Conservation (phyloP, 2,888 invertebrate genomes). For the Caenorhabditis macrosperma region DNA sequence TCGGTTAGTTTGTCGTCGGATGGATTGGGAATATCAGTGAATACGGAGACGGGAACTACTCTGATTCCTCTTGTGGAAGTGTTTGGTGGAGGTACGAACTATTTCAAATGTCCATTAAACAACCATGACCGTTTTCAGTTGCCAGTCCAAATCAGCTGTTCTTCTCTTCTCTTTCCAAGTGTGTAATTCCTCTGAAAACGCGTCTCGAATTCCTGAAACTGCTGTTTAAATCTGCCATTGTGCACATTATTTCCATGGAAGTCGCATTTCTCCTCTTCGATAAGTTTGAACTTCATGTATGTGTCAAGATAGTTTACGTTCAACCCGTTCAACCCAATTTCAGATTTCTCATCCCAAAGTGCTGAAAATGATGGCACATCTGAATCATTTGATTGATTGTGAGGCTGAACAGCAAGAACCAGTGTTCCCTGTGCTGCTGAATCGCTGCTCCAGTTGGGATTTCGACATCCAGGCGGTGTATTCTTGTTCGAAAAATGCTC, state of each 20-base stretch:
- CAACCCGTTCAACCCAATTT: neutral
- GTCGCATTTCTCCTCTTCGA: constrained; percentile 18
- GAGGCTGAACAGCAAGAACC: constrained; percentile 1
- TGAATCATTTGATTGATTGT: constrained; percentile 36
- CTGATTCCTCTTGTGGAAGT: constrained; percentile 19
- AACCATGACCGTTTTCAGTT: neutral
- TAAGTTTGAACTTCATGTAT: constrained; percentile 23
- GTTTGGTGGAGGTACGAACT: constrained; percentile 3
- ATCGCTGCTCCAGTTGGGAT: neutral
- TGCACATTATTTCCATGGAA: constrained; percentile 13
- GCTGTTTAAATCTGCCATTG: neutral
- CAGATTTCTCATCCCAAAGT: constrained; percentile 24
- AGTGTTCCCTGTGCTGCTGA: constrained; percentile 21
- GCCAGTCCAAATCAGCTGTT: neutral
- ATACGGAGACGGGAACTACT: constrained; percentile 2
- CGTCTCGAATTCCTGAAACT: constrained; percentile 25
- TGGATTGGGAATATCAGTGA: constrained; percentile 8
- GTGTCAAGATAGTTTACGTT: neutral
- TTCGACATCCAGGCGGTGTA: neutral
- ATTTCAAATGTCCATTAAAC: neutral
- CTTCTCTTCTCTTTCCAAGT: constrained; percentile 7
- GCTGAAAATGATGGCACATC: constrained; percentile 15
- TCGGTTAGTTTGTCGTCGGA: neutral
- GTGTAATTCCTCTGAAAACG: constrained; percentile 19
- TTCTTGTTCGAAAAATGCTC: neutral